These are phyloP conservation scores for Halictus quadricinctus DNA, from an alignment of 2,888 invertebrate species.

Conservation along the genomic window DNA sequence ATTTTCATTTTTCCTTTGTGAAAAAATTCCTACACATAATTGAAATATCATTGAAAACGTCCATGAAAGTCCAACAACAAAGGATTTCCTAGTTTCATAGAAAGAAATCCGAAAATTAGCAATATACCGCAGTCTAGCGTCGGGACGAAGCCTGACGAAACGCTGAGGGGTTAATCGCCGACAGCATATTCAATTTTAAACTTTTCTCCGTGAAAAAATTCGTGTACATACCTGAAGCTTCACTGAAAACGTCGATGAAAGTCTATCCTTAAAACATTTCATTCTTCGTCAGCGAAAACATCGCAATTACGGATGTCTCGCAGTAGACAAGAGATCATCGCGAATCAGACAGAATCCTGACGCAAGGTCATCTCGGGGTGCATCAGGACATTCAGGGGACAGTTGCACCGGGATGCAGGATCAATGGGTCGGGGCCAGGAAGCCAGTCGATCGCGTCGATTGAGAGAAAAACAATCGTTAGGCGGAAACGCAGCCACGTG, in stretches of 20 bases:
- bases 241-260: too few species aligned
- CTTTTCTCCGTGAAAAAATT: too few species aligned
- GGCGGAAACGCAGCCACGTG: constrained; percentile 71
- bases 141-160: too few species aligned
- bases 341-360: not conserved
- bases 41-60: not conserved
- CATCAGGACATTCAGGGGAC: not conserved
- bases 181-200: too few species aligned
- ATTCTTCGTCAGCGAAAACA: not conserved
- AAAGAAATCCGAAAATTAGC: too few species aligned
- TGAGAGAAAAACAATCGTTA: not conserved
- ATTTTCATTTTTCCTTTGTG: too few species aligned
- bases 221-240: too few species aligned
- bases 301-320: not conserved
- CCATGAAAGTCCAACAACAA: too few species aligned
- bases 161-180: too few species aligned
- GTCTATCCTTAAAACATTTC: not conserved
- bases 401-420: not conserved
- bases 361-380: not conserved
- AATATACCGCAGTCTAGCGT: too few species aligned
- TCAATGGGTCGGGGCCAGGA: not conserved
- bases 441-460: not conserved
- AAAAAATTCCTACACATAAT: too few species aligned
- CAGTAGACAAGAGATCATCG: not conserved
- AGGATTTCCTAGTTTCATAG: too few species aligned